phyloP scores from a whole-genome alignment of 2,113 vertebrate species.

The Trichechus manatus region DNA sequence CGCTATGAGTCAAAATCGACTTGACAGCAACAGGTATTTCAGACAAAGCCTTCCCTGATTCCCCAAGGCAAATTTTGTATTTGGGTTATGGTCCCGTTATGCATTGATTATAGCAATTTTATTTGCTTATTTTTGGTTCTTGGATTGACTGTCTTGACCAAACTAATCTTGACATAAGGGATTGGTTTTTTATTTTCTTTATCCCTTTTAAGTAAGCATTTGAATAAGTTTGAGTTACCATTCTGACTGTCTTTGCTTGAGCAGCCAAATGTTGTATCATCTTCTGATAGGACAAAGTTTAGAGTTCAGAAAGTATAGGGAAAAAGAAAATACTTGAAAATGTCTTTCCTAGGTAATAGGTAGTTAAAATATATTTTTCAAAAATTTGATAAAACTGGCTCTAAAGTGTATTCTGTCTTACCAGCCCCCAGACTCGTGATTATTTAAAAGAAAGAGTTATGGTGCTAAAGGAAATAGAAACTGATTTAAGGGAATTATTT shows the following conservation, averaged over 20 bases:
- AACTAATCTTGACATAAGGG: background rate
- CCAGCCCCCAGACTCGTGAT: background rate
- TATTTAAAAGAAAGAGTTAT: constrained; percentile 52
- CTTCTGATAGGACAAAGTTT: constrained; percentile 17
- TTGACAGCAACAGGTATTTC: too few species aligned
- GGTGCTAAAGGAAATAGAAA: constrained; percentile 22
- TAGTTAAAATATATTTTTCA: constrained; percentile 21
- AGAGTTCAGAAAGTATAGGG: background rate
- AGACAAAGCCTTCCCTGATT: too few species aligned
- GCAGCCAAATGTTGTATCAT: background rate
- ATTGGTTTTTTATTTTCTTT: constrained; percentile 17
- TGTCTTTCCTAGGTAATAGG: constrained; percentile 12
- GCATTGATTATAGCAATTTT: background rate
- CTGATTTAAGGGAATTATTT: constrained; percentile 18
- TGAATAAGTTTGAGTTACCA: background rate
- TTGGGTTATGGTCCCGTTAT: constrained; percentile 1
- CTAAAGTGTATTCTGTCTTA: constrained; percentile 37
- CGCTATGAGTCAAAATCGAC: too few species aligned
- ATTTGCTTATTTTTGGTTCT: constrained; percentile 14
- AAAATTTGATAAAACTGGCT: background rate
- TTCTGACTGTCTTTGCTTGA: constrained; percentile 10
- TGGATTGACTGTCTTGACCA: background rate
- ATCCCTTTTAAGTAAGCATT: constrained; percentile 31
- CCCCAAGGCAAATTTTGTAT: background rate
- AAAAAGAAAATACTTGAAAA: constrained; percentile 51